Conservation (phyloP, 1,140 invertebrate species). For the Chrysoperla carnea region DNA sequence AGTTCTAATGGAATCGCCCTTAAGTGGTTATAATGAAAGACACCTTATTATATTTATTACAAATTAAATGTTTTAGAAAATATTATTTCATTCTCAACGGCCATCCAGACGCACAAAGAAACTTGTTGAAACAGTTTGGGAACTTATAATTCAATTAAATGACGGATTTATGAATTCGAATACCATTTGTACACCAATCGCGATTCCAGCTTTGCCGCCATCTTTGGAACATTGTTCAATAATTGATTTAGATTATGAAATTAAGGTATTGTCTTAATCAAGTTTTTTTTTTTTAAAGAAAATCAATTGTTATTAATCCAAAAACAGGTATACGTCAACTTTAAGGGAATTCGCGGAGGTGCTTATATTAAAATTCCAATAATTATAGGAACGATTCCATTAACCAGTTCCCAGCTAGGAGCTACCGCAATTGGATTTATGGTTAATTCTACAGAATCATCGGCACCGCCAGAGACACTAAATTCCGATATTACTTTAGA, state of each 20-base stretch:
- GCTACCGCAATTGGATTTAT: neutral
- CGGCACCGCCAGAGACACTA: too few species aligned
- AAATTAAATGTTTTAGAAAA: slow-evolving; percentile 24
- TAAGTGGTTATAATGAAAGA: too few species aligned
- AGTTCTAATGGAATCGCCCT: too few species aligned
- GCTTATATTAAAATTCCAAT: slow-evolving; percentile 31
- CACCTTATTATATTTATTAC: too few species aligned
- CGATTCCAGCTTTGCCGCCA: slow-evolving; percentile 40
- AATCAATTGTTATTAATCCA: too few species aligned
- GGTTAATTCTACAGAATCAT: too few species aligned
- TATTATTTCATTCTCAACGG: slow-evolving; percentile 35
- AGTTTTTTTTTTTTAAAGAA: too few species aligned
- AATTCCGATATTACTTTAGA: too few species aligned
- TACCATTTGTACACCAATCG: slow-evolving; percentile 35
- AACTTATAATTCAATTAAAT: slow-evolving; percentile 35
- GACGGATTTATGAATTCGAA: slow-evolving; percentile 28
- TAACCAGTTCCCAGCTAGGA: slow-evolving; percentile 8
- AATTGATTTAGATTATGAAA: slow-evolving; percentile 41
- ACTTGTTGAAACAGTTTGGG: slow-evolving; percentile 27
- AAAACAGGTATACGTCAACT: slow-evolving; percentile 18
- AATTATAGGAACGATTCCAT: slow-evolving; percentile 43
- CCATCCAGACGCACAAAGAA: slow-evolving; percentile 31
- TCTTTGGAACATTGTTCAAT: slow-evolving; percentile 39
- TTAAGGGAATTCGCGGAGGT: slow-evolving; percentile 33
- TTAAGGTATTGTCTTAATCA: slow-evolving; percentile 27